Evolutionary conservation across 1,140 invertebrate species (phyloP).

Genomic region (Drosophila yakuba): DNA sequence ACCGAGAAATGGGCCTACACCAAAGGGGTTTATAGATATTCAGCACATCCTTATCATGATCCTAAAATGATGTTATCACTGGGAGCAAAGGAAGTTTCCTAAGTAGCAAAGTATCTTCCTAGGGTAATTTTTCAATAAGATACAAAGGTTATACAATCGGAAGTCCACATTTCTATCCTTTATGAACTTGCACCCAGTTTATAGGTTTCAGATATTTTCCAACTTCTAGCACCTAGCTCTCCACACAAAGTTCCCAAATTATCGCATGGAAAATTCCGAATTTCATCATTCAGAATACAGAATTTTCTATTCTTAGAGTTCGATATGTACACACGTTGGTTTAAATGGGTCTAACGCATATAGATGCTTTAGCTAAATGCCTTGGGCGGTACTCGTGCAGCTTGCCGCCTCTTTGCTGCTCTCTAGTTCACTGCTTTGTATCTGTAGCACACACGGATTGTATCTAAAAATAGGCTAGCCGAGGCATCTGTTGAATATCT

Average conservation of each 20-base stretch:
- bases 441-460: constrained; percentile 10
- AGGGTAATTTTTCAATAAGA: background rate
- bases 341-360: constrained; percentile 35
- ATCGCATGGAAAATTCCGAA: constrained; percentile 29
- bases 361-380: constrained; percentile 26
- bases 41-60: background rate
- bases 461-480: constrained; percentile 57
- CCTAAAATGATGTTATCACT: background rate
- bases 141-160: background rate
- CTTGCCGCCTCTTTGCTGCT: constrained; percentile 42
- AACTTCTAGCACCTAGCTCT: constrained; percentile 5
- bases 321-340: constrained; percentile 11
- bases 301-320: constrained; percentile 52
- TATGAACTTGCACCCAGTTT: background rate
- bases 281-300: constrained; percentile 44
- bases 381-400: constrained; percentile 27
- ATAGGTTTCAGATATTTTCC: background rate
- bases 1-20: constrained; percentile 16
- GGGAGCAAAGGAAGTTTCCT: background rate
- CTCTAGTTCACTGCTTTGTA: constrained; percentile 11
- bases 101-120: too few species aligned
- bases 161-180: background rate
- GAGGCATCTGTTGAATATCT: constrained; percentile 71
- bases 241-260: constrained; percentile 42
- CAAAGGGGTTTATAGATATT: background rate